Evolutionary conservation across 2,113 vertebrate genomes (phyloP), one percentile per base, ranked within the genome.

Genomic region (Chlorodrepanis virens): DNA sequence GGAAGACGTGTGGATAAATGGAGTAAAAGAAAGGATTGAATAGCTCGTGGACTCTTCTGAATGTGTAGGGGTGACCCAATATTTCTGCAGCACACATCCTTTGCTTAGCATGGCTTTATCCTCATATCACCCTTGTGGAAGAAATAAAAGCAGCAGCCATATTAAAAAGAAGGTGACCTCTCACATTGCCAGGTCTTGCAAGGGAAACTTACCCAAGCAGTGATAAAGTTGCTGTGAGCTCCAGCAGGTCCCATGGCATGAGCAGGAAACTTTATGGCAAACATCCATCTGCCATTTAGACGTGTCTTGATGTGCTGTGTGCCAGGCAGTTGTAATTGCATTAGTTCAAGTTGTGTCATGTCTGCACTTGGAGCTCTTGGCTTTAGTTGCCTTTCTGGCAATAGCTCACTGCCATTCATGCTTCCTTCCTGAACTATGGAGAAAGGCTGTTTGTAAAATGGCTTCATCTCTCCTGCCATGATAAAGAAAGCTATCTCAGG

Each of bases 21-120:
- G 31, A 78, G 10, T 33, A 47, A 84, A 90, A 74, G 2, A 21
- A 29, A 81, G 5, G 37, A 23, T 5, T 82, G 81, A 22, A 24
- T 65, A 8, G 1, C 19, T 74, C 0, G 0, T 33, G 14, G 33
- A 33, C 27, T 65, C 60, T 29, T 84, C 45, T 49, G n/a, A 39
- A 52, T 11, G 13, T 52, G 29, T 40, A 59, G 29, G 31, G 3
- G 3, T 47, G 19, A 87, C 18, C 0, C 4, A 49, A 15, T 21
- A 47, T 25, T 64, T 65, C 22, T 65, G 12, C 7, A 11, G n/a
- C 33, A 35, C 12, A 17, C 12, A 11, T 72, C 21, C 23, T 50
- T 63, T 77, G 40, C 49, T 53, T 72, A 23, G 10, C 9, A 24
- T n/a, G 31, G 45, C 21, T 87, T 83, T 69, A n/a, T 56, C 37